Evolutionary conservation across 2,113 vertebrate genomes (phyloP), one percentile per base, ranked within the genome.

Genomic region (Zeus faber): DNA sequence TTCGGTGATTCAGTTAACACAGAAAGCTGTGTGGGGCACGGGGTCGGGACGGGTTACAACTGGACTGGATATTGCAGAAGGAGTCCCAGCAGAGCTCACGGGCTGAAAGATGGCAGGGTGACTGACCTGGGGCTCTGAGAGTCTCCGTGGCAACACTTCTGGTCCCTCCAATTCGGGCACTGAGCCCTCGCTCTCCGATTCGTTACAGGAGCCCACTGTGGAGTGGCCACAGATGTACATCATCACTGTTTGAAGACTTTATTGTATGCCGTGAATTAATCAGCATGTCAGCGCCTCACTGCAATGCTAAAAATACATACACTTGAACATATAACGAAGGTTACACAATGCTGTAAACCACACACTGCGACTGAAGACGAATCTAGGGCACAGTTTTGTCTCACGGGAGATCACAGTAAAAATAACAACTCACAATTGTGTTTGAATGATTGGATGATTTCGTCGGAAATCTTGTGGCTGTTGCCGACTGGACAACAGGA

Each of bases 131-230:
- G 82, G 76, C 33, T 92, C 86, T 2, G 82, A 70, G 0, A 86
- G 76, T 65, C 81, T 88, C 0, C 87, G 77, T 31, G 88, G 86
- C 0, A 76, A 58, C 16, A 54, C 20, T 29, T 91, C 93, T 0
- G 90, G 82, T 29, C 96, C 94, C 64, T 95, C 96, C 23, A 92
- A 82, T 59, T 96, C 96, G 0, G 93, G 92, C 22, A 93, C 83
- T 0, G 96, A 96, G 0, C 91, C 94, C 3, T 94, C 95, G 0
- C 94, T 97, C 52, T 97, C 94, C 0, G 94, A 94, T 53, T 93
- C 93, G 14, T 93, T 94, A 25, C 91, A 91, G 0, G 94, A 94
- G 20, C 91, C 92, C 53, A 86, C 57, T 63, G 78, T 59, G 14
- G 74, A 49, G 18, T 11, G 46, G 10, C 50, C 39, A 64, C 14